These are phyloP conservation scores for Drosophila birchii DNA, from an alignment of 2,888 invertebrate genomes.

Conservation along the genomic window DNA sequence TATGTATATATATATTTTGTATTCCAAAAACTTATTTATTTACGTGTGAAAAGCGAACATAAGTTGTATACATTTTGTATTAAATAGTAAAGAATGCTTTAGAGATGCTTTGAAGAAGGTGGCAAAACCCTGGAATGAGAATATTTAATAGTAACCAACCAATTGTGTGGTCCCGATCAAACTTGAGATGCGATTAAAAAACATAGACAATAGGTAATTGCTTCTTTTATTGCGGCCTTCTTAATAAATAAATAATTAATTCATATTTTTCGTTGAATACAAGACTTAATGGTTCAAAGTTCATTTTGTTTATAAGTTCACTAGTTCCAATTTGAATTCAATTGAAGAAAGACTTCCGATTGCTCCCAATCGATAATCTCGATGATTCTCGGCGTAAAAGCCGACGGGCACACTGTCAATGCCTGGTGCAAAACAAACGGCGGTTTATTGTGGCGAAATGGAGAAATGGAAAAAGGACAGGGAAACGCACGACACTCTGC, in stretches of 20 bases:
- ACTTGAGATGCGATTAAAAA: conserved; percentile 20
- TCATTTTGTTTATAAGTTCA: no score
- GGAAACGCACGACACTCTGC: conserved; percentile 43
- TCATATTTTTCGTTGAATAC: no score
- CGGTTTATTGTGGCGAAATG: not conserved
- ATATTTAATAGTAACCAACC: conserved; percentile 5
- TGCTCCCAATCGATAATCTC: no score
- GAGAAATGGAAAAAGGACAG: conserved; percentile 58
- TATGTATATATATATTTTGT: conserved; percentile 18
- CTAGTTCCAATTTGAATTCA: no score
- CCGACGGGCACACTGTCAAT: not conserved
- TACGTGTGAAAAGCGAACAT: conserved; percentile 3
- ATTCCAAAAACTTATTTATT: conserved; percentile 41
- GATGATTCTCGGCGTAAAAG: no score
- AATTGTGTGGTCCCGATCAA: conserved; percentile 35
- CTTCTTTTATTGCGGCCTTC: not conserved
- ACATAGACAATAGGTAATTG: not conserved
- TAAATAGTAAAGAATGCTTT: not conserved
- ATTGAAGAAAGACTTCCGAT: no score
- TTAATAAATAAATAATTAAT: no score
- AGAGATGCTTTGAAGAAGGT: not conserved
- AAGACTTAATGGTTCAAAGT: no score
- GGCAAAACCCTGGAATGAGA: conserved; percentile 13
- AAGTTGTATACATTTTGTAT: conserved; percentile 22
- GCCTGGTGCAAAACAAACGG: no score